Evolutionary conservation across 2,797 vertebrate genomes (phyloP), one percentile per base, ranked within the genome.

Genomic region (Gobio occitaniae): DNA sequence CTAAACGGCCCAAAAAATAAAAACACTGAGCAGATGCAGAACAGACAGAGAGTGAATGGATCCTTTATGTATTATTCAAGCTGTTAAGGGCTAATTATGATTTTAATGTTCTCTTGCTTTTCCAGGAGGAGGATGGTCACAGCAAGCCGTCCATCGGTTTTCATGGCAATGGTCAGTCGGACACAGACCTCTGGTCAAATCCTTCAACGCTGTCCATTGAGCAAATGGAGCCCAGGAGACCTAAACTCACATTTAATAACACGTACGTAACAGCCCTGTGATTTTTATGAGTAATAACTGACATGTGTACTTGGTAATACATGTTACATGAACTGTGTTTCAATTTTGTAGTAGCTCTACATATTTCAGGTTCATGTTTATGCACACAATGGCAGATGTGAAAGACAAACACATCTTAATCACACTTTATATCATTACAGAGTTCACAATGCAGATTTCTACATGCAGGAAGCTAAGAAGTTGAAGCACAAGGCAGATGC

Each of bases 381-480:
- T 36, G 44, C 78, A 19, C 19, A 75, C 52, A 76, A 1, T 85
- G 29, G 48, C 54, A 21, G 54, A 56, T 19, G 48, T 21, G 41
- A 78, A 78, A 47, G 47, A 38, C 13, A 82, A 65, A n/a, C 59
- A 1, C 17, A 76, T 50, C n/a, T 61, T 72, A 63, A 83, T 87
- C 74, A 85, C 82, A 90, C 48, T 61, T 75, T 86, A 88, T 86
- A 78, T 87, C 1, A 86, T 93, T 89, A 74, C 91, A 99, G 98
- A 89, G 94, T 97, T 91, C 97, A 98, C 93, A 97, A 95, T 88
- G 98, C 98, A 11, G 98, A 99, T 94, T 97, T 96, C 95, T 98
- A 99, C 92, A 99, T 99, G 98, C 97, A 99, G 92, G 97, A 99
- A 87, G 98, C 98, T 89, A 99, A 99, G 95, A 97, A 97, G 90